These are phyloP conservation scores for Pterois miles DNA, from an alignment of 2,797 vertebrate genomes.

Conservation along the genomic window DNA sequence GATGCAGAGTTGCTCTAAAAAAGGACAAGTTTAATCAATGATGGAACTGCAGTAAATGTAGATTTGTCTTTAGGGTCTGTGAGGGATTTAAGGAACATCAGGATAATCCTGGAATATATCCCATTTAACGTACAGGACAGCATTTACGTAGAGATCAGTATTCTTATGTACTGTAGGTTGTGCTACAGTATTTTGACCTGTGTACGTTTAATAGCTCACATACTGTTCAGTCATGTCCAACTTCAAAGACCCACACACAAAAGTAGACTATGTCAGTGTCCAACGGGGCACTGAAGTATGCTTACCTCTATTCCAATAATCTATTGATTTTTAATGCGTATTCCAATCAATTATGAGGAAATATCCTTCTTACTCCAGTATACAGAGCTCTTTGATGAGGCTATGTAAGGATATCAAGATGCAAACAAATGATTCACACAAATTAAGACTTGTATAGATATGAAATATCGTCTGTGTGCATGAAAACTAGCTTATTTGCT, in stretches of 20 bases:
- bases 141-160: not conserved
- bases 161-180: slow-evolving; percentile 7
- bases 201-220: slow-evolving; percentile 14
- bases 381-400: slow-evolving; percentile 29
- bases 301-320: not conserved
- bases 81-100: slow-evolving; percentile 32
- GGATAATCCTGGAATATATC: slow-evolving; percentile 57
- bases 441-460: slow-evolving; percentile 49
- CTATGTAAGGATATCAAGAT: slow-evolving; percentile 46
- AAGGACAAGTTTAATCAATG: slow-evolving; percentile 1
- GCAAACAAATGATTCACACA: slow-evolving; percentile 29
- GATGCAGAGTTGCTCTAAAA: slow-evolving; percentile 7
- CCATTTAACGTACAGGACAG: slow-evolving; percentile 25
- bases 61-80: not conserved
- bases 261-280: slow-evolving; percentile 6
- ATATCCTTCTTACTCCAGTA: slow-evolving; percentile 31
- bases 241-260: slow-evolving; percentile 6
- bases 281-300: slow-evolving; percentile 1
- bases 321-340: slow-evolving; percentile 4
- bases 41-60: slow-evolving; percentile 13
- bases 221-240: slow-evolving; percentile 9
- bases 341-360: slow-evolving; percentile 14
- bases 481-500: slow-evolving; percentile 47
- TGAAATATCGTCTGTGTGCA: slow-evolving; percentile 45
- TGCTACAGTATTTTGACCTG: not conserved